These are phyloP conservation scores for Pterostichus madidus DNA, from an alignment of 2,888 invertebrate genomes.

Conservation along the genomic window DNA sequence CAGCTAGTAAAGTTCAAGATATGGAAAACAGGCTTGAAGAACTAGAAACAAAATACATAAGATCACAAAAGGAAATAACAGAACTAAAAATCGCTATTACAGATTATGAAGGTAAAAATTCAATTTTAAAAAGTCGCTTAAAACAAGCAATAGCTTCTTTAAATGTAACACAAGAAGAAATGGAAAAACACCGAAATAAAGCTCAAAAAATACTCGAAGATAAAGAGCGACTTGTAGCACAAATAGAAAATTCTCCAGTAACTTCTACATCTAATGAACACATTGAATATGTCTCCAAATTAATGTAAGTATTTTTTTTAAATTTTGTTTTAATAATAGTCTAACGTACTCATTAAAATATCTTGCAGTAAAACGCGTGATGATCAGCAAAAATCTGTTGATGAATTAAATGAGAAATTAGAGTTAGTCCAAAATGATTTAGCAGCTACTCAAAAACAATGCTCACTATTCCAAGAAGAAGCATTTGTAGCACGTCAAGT, in stretches of 20 bases:
- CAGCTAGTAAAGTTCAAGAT: slow-evolving; percentile 34
- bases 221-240: slow-evolving; percentile 85
- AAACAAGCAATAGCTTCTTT: slow-evolving; percentile 73
- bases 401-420: slow-evolving; percentile 77
- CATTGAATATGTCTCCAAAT: slow-evolving; percentile 65
- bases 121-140: slow-evolving; percentile 72
- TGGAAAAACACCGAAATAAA: slow-evolving; percentile 88
- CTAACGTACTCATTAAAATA: slow-evolving; percentile 50
- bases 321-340: slow-evolving; percentile 33
- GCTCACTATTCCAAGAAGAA: slow-evolving; percentile 75
- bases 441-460: slow-evolving; percentile 74
- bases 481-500: slow-evolving; percentile 74
- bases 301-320: slow-evolving; percentile 25
- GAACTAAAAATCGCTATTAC: slow-evolving; percentile 23
- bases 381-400: slow-evolving; percentile 76
- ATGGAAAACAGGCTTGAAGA: slow-evolving; percentile 72
- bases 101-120: slow-evolving; percentile 70
- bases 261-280: slow-evolving; percentile 63
- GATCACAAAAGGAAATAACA: slow-evolving; percentile 39
- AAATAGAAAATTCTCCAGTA: slow-evolving; percentile 46
- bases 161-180: slow-evolving; percentile 77
- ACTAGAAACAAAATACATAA: slow-evolving; percentile 72
- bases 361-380: slow-evolving; percentile 75
- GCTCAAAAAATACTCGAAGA: slow-evolving; percentile 88
- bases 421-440: slow-evolving; percentile 78